Evolutionary conservation across 2,797 vertebrate species (phyloP).

Genomic region (Sebastes itinus): DNA sequence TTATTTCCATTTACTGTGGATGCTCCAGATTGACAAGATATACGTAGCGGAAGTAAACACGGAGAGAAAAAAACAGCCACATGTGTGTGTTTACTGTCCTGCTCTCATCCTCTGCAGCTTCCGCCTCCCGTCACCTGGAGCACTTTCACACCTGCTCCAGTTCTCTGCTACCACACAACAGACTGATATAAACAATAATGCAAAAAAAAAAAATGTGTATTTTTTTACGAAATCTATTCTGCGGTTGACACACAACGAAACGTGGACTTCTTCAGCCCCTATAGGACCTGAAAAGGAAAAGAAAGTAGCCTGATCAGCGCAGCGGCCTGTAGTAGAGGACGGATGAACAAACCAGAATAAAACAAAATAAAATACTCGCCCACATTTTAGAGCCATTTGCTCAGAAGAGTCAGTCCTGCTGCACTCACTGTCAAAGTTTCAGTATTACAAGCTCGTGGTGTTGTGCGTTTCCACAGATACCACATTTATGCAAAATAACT

Average conservation of each 20-base stretch:
- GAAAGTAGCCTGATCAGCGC: too few relatives aligned
- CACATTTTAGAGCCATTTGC: background rate
- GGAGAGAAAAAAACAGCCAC: background rate
- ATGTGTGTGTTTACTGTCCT: background rate
- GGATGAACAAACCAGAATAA: background rate
- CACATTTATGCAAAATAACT: background rate
- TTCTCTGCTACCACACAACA: background rate
- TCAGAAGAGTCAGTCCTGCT: too few relatives aligned
- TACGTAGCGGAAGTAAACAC: background rate
- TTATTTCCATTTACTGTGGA: background rate
- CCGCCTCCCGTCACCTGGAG: constrained; percentile 8
- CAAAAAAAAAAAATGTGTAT: background rate
- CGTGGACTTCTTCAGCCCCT: too few relatives aligned
- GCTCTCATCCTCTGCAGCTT: background rate
- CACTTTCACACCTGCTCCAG: constrained; percentile 1
- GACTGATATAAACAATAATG: background rate
- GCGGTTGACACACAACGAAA: background rate
- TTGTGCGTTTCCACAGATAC: background rate
- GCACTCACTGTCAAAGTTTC: background rate
- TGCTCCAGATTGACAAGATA: background rate
- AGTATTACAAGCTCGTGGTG: too few relatives aligned
- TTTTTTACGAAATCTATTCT: background rate
- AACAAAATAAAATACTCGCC: background rate
- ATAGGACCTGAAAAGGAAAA: too few relatives aligned
- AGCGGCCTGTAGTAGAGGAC: background rate